Evolutionary conservation across 2,888 invertebrate genomes (phyloP), one percentile per base, ranked within the genome.

Genomic region (Leptothorax acervorum): DNA sequence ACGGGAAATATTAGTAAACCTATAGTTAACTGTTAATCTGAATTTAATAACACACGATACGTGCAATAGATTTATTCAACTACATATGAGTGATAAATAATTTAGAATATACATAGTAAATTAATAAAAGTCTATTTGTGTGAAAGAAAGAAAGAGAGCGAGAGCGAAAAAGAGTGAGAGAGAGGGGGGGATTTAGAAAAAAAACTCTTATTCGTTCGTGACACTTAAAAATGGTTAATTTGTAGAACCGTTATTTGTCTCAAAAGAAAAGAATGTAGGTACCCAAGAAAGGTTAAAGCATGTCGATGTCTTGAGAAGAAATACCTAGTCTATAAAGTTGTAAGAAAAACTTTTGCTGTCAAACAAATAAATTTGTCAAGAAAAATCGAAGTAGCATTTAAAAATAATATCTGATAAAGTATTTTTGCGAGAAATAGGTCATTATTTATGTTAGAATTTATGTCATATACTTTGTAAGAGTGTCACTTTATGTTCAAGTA

Each of bases 181-280:
- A 23, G 23, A 23, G 23, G 0, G 23, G 23, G 23, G 23, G 0
- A 28, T 57, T 42, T 3, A 23, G 1, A 75, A 15, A 31, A 48
- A 0, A 39, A 53, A 11, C 23, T 18, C 1, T 57, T 4, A 23
- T 31, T 45, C 1, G 6, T 28, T 68, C 9, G n/a, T n/a, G n/a
- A 79, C 55, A 83, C 63, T 82, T 76, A 75, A 86, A 89, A 83
- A 68, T 70, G 9, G 4, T 18, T 28, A 31, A n/a, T 35, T 35
- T 35, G 35, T 35, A 35, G 35, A 81, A 55, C 6, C 31, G 28
- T 55, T 63, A 55, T 75, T 60, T 84, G 73, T 86, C 79, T 87
- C 87, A 87, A 82, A 85, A 83, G 53, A 66, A 85, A 90, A 86
- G 90, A 89, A 87, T 89, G 85, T 23, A 23, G 23, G 23, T 83